Percentiles rank a stretch among this genome's conserved stretches.
Conservation (phyloP, 2,113 vertebrate species). For the cattle (Bos taurus) region DNA sequence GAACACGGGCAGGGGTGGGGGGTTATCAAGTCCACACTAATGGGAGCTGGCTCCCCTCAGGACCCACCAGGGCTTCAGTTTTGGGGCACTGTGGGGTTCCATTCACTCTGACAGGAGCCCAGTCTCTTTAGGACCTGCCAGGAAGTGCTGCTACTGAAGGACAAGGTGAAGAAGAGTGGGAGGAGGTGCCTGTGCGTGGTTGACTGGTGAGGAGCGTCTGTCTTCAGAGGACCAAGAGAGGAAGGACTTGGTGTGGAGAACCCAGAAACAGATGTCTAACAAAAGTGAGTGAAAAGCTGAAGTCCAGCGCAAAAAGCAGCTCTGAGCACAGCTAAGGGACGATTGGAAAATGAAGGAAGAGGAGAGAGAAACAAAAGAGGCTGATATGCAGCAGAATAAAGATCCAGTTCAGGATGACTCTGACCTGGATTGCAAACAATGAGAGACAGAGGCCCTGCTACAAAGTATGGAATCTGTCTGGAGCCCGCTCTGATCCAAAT, state of each 20-base stretch:
- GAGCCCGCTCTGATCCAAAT: neutral
- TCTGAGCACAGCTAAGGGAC: neutral
- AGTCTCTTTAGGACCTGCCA: neutral
- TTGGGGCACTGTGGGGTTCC: accelerated
- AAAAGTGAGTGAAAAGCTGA: neutral
- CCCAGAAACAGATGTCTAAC: neutral
- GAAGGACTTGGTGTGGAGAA: neutral
- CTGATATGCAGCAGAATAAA: neutral
- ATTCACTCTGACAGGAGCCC: neutral
- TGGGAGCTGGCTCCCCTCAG: neutral
- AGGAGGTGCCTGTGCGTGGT: neutral
- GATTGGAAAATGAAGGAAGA: neutral
- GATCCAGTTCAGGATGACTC: neutral
- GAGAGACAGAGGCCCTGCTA: neutral
- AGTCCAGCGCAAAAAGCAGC: neutral
- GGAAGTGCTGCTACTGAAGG: neutral
- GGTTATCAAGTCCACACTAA: neutral
- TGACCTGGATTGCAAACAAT: neutral
- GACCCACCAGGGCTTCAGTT: neutral
- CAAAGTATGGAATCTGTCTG: neutral
- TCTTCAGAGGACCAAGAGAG: neutral
- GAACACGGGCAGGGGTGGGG: accelerated
- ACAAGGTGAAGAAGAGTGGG: neutral
- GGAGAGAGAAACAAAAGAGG: neutral
- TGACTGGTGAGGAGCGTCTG: accelerated